Evolutionary conservation across 2,888 invertebrate genomes (phyloP).

Genomic region (Athripsodes cinereus): DNA sequence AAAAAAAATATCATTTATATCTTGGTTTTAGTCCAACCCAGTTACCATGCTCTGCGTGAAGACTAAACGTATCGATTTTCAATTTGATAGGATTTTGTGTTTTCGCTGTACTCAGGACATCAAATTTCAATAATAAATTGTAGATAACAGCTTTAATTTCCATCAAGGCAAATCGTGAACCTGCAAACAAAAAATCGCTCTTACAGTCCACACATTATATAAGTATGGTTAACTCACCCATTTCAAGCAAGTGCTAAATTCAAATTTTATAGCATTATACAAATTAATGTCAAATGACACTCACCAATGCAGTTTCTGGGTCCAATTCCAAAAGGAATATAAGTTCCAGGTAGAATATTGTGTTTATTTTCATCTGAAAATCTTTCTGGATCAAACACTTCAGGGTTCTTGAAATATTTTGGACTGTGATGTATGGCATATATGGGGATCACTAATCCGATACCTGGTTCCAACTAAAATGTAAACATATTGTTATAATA

Average conservation of each 20-base stretch:
- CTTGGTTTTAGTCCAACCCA: constrained; percentile 24
- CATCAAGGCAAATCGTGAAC: constrained; percentile 25
- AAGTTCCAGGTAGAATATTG: neutral
- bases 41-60: constrained; percentile 14
- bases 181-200: too few relatives aligned
- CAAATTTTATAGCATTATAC: too few relatives aligned
- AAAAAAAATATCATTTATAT: neutral
- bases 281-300: too few relatives aligned
- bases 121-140: constrained; percentile 20
- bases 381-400: neutral
- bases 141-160: constrained; percentile 21
- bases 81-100: constrained; percentile 18
- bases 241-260: too few relatives aligned
- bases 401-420: neutral
- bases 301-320: neutral
- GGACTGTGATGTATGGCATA: neutral
- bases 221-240: too few relatives aligned
- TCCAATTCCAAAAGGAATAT: neutral
- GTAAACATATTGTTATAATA: too few relatives aligned
- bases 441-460: neutral
- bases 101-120: constrained; percentile 14
- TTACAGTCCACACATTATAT: too few relatives aligned
- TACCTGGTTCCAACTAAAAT: too few relatives aligned
- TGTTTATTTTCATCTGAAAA: neutral
- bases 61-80: constrained; percentile 11